A percentile compares a stretch with the other conserved stretches of the same genome.
Conservation (phyloP, 2,888 invertebrate species). For the Neoitamus cyanurus region DNA sequence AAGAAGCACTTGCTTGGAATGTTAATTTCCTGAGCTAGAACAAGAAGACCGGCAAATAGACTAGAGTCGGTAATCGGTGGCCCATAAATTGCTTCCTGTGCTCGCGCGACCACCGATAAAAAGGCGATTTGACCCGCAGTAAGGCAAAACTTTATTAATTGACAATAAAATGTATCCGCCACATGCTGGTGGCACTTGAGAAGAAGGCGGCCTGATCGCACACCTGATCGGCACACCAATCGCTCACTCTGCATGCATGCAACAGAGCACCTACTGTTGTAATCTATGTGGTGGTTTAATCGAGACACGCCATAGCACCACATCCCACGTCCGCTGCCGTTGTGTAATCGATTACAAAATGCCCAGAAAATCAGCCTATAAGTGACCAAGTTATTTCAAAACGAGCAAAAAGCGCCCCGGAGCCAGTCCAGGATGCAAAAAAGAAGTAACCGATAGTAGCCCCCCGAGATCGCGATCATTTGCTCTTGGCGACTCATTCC, state of each 20-base stretch:
- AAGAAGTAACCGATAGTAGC: neutral
- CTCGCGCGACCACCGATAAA: neutral
- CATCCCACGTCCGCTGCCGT: neutral
- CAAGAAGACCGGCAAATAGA: neutral
- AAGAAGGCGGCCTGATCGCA: neutral
- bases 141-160: constrained; percentile 27
- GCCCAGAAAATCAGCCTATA: neutral
- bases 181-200: neutral
- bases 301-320: neutral
- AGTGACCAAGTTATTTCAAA: neutral
- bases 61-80: neutral
- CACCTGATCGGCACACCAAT: constrained; percentile 1
- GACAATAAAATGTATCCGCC: constrained; percentile 36
- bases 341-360: constrained; percentile 35
- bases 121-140: neutral
- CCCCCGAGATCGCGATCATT: constrained; percentile 17
- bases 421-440: neutral
- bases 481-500: neutral
- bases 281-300: neutral
- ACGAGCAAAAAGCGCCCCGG: neutral
- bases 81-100: constrained; percentile 34
- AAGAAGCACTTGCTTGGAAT: neutral
- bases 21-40: neutral
- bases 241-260: neutral
- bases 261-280: neutral